A percentile compares a stretch with the other conserved stretches of the same genome.
Evolutionary conservation across 2,113 vertebrate genomes (phyloP).

Genomic region (Perca flavescens): DNA sequence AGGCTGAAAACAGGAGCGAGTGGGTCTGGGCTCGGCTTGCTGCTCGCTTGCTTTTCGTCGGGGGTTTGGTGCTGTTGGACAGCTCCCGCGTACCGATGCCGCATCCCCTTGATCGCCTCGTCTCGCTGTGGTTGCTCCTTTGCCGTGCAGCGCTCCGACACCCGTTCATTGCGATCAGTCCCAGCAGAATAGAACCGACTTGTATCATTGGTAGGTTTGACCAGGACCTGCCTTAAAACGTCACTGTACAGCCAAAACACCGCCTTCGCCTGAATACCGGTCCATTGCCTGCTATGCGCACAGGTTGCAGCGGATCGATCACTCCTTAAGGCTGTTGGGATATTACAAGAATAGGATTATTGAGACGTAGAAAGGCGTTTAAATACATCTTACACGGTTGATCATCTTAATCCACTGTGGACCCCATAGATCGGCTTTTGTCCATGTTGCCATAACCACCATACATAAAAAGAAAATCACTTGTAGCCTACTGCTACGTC

Average conservation of each 20-base stretch:
- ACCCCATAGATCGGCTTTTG: slow-evolving; percentile 51
- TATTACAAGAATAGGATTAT: slow-evolving; percentile 32
- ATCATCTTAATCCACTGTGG: slow-evolving; percentile 51
- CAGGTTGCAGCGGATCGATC: slow-evolving; percentile 78
- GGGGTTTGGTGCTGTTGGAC: slow-evolving; percentile 79
- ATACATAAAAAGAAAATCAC: slow-evolving; percentile 65
- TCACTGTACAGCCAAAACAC: slow-evolving; percentile 80
- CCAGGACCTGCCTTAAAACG: slow-evolving; percentile 85
- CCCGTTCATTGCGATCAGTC: slow-evolving; percentile 83
- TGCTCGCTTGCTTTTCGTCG: slow-evolving; percentile 62
- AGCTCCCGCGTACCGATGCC: slow-evolving; percentile 83
- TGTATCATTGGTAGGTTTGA: slow-evolving; percentile 84
- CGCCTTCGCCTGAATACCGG: slow-evolving; percentile 75
- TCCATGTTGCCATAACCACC: slow-evolving; percentile 68
- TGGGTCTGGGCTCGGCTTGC: slow-evolving; percentile 68
- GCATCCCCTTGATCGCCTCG: slow-evolving; percentile 85
- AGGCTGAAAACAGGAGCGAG: slow-evolving; percentile 78
- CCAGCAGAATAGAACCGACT: slow-evolving; percentile 81
- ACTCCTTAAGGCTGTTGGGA: slow-evolving; percentile 40
- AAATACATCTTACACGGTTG: slow-evolving; percentile 37
- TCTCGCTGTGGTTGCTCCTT: slow-evolving; percentile 81
- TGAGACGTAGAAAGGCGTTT: slow-evolving; percentile 45
- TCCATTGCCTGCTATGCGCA: slow-evolving; percentile 72
- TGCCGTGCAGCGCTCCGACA: slow-evolving; percentile 79
- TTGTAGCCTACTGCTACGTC: slow-evolving; percentile 63